Evolutionary conservation across 2,888 invertebrate genomes (phyloP).

Genomic region (Melipona bicolor): DNA sequence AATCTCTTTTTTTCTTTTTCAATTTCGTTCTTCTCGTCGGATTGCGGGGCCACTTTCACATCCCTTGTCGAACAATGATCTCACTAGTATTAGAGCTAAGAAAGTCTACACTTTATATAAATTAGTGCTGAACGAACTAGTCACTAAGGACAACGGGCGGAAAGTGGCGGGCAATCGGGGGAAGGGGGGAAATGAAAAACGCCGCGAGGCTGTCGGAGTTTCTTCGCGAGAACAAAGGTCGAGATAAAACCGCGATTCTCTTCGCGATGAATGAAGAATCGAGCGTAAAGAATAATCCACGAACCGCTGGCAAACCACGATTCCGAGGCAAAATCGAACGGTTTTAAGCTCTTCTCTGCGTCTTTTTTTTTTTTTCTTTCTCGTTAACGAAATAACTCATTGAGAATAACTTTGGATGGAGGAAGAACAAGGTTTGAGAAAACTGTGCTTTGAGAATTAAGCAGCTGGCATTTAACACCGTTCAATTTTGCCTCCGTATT

Average conservation of each 20-base stretch:
- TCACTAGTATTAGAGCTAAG: constrained; percentile 79
- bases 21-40: constrained; percentile 1
- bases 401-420: neutral
- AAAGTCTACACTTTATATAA: constrained; percentile 44
- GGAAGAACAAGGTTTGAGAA: too few relatives aligned
- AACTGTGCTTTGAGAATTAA: neutral
- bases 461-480: neutral
- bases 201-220: neutral
- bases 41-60: constrained; percentile 63
- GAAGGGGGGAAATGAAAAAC: neutral
- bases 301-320: neutral
- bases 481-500: constrained; percentile 15
- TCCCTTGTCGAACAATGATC: constrained; percentile 77
- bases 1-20: neutral
- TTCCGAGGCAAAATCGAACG: constrained; percentile 16
- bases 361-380: too few relatives aligned
- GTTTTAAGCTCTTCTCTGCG: neutral
- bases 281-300: too few relatives aligned
- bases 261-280: neutral
- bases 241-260: neutral
- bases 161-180: constrained; percentile 26
- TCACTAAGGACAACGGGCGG: constrained; percentile 41
- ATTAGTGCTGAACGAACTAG: constrained; percentile 56
- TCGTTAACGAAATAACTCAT: too few relatives aligned
- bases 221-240: neutral